Evolutionary conservation across 2,888 invertebrate species (phyloP).

Genomic region (Epinotia ramella): DNA sequence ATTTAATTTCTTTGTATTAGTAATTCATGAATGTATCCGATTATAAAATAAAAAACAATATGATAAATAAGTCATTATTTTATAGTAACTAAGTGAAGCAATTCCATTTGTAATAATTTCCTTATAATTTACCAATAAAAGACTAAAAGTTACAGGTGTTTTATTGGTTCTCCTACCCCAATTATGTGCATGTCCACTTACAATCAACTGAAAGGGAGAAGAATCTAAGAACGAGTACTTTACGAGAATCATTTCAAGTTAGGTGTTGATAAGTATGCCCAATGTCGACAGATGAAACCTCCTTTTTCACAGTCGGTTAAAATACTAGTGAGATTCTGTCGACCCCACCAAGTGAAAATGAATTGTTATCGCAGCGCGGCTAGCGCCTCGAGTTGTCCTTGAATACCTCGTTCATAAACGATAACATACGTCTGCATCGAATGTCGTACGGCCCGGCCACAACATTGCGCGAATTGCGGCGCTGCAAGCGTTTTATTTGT

Average conservation of each 20-base stretch:
- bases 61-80: slow-evolving; percentile 50
- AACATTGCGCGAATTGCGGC: too few relatives aligned
- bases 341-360: slow-evolving; percentile 13
- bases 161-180: background rate
- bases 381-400: slow-evolving; percentile 10
- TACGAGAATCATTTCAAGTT: too few relatives aligned
- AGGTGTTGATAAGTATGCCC: too few relatives aligned
- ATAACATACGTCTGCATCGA: slow-evolving; percentile 8
- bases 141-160: slow-evolving; percentile 5
- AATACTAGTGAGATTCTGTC: background rate
- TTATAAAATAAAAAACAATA: slow-evolving; percentile 16
- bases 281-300: too few relatives aligned
- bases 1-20: slow-evolving; percentile 30
- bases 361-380: slow-evolving; percentile 17
- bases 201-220: too few relatives aligned
- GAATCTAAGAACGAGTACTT: too few relatives aligned
- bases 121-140: slow-evolving; percentile 50
- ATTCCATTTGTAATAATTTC: slow-evolving; percentile 50
- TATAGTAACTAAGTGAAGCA: slow-evolving; percentile 50
- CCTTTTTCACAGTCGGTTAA: background rate
- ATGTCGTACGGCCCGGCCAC: too few relatives aligned
- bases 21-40: slow-evolving; percentile 36
- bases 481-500: too few relatives aligned
- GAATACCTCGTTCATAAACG: slow-evolving; percentile 9
- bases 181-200: too few relatives aligned